Conservation (phyloP, 1,140 invertebrate species). For the Ganaspis sp. region DNA sequence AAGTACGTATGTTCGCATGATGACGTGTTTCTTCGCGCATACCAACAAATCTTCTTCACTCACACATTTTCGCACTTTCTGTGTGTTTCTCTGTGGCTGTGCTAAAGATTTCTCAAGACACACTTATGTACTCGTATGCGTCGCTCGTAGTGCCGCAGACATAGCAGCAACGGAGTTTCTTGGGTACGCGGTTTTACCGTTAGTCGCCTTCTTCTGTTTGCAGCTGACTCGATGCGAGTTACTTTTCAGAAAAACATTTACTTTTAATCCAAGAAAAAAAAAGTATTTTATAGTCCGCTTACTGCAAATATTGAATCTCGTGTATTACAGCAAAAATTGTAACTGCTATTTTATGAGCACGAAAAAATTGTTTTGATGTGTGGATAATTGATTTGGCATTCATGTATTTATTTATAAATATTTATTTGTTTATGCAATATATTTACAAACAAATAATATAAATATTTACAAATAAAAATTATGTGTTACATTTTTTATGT, state of each 20-base stretch:
- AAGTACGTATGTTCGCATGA: constrained; percentile 35
- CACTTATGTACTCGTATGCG: constrained; percentile 59
- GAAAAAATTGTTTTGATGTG: too few species aligned
- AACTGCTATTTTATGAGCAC: too few species aligned
- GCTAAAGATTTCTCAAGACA: constrained; percentile 50
- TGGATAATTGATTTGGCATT: too few species aligned
- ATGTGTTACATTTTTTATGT: too few species aligned
- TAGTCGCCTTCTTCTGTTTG: constrained; percentile 61
- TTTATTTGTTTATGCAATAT: too few species aligned
- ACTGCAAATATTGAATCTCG: too few species aligned
- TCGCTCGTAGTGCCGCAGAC: constrained; percentile 44
- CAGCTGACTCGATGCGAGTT: constrained; percentile 54
- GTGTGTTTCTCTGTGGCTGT: too few species aligned
- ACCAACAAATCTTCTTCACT: constrained; percentile 25
- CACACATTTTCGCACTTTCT: constrained; percentile 23
- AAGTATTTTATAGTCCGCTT: neutral
- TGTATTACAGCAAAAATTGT: too few species aligned
- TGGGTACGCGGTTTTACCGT: constrained; percentile 69
- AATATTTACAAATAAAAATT: too few species aligned
- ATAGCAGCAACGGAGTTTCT: constrained; percentile 67
- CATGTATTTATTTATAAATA: too few species aligned
- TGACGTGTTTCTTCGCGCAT: constrained; percentile 45
- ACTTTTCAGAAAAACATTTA: constrained; percentile 38
- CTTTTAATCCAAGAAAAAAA: constrained; percentile 28
- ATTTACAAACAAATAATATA: too few species aligned